Percentiles rank a stretch among this genome's conserved stretches.
phyloP scores from a whole-genome alignment of 2,113 vertebrate species.

The Sturnira hondurensis region DNA sequence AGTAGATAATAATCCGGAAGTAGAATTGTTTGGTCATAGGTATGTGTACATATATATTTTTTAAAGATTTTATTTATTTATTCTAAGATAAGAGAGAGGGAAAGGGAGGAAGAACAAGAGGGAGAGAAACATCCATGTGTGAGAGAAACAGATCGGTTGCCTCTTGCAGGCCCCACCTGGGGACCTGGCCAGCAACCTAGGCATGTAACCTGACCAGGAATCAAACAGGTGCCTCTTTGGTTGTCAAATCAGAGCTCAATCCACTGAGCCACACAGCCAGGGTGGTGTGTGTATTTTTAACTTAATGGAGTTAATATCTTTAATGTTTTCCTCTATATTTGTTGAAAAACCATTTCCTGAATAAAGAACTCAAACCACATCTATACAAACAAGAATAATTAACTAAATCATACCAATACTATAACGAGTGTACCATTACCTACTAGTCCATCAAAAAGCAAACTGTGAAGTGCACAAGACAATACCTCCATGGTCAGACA shows the following conservation, averaged over 20 bases:
- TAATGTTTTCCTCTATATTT: background rate
- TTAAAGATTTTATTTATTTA: too few species aligned
- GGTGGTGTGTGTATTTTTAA: background rate
- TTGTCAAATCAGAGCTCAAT: too few species aligned
- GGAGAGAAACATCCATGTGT: too few species aligned
- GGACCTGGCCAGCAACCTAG: too few species aligned
- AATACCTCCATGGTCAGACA: background rate
- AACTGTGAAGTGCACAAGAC: background rate
- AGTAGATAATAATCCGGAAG: background rate
- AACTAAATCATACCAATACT: background rate
- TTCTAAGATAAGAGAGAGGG: too few species aligned
- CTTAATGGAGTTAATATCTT: background rate
- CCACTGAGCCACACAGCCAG: too few species aligned
- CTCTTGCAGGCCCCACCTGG: too few species aligned
- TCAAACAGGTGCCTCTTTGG: too few species aligned
- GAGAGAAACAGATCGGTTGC: too few species aligned
- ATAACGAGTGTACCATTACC: background rate
- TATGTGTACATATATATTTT: background rate
- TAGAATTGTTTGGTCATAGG: background rate
- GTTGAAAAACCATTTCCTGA: background rate
- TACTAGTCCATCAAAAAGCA: background rate
- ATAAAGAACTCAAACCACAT: background rate
- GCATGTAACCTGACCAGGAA: too few species aligned
- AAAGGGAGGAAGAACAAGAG: too few species aligned
- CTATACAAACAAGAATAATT: background rate